These are phyloP conservation scores for Oryzias curvinotus DNA, from an alignment of 2,113 vertebrate species.

Conservation along the genomic window DNA sequence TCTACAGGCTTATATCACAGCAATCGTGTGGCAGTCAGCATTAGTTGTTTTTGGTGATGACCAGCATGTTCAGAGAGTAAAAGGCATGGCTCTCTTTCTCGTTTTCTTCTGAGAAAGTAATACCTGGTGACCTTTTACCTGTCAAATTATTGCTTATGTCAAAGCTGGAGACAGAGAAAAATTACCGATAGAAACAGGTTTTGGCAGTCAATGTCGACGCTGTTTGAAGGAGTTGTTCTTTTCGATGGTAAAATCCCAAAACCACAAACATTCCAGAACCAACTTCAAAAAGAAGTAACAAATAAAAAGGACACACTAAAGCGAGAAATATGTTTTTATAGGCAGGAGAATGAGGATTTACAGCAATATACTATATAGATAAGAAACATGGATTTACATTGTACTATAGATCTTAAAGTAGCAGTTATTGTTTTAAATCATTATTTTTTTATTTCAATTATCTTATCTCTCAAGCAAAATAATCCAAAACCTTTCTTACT, in stretches of 20 bases:
- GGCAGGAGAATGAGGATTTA: too few relatives aligned
- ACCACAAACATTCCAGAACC: background rate
- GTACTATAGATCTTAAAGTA: too few relatives aligned
- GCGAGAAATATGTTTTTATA: too few relatives aligned
- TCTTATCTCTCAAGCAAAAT: too few relatives aligned
- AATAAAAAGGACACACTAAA: too few relatives aligned
- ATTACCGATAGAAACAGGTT: conserved; percentile 38
- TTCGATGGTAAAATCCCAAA: conserved; percentile 17
- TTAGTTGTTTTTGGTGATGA: background rate
- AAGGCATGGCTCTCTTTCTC: background rate
- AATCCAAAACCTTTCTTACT: too few relatives aligned
- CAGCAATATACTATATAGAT: too few relatives aligned
- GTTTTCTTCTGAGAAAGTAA: background rate
- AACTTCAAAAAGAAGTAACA: too few relatives aligned
- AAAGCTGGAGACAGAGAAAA: conserved; percentile 26
- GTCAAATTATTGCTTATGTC: conserved; percentile 40
- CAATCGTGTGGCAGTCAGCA: conserved; percentile 7
- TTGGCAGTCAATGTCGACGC: conserved; percentile 26
- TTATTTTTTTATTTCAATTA: too few relatives aligned
- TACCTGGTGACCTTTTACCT: conserved; percentile 16
- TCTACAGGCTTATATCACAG: background rate
- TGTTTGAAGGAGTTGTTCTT: conserved; percentile 23
- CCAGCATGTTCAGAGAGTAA: background rate
- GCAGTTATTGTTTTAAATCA: too few relatives aligned
- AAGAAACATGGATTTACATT: too few relatives aligned